Conservation (phyloP, 2,113 vertebrate species). For the Cyanistes caeruleus region DNA sequence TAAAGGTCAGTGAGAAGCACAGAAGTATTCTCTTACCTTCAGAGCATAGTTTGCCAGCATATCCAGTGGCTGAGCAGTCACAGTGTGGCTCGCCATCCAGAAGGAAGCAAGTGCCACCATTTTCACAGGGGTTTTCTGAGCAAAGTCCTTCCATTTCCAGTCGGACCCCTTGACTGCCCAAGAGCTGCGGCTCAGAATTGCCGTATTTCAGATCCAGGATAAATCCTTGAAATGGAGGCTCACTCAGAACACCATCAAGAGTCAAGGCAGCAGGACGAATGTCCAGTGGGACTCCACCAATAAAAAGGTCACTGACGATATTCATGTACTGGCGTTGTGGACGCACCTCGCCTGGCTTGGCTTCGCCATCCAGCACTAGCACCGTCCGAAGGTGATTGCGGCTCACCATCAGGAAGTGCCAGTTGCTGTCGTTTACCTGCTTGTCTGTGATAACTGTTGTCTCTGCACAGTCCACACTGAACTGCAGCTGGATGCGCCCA, state of each 20-base stretch:
- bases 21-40: conserved; percentile 85
- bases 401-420: conserved; percentile 92
- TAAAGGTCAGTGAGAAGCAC: not conserved
- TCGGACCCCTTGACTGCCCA: conserved; percentile 87
- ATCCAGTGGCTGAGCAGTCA: conserved; percentile 94
- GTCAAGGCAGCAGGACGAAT: conserved; percentile 89
- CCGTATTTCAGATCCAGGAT: conserved; percentile 92
- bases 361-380: conserved; percentile 87
- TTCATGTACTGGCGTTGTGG: conserved; percentile 92
- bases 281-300: conserved; percentile 90
- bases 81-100: conserved; percentile 90
- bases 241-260: conserved; percentile 82
- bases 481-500: conserved; percentile 86
- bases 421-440: conserved; percentile 89
- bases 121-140: conserved; percentile 91
- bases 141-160: conserved; percentile 92
- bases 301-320: conserved; percentile 93
- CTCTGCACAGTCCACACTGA: conserved; percentile 94
- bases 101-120: conserved; percentile 92
- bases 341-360: conserved; percentile 83
- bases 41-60: conserved; percentile 89
- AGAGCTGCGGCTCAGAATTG: conserved; percentile 85
- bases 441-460: conserved; percentile 83
- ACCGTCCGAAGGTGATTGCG: conserved; percentile 85
- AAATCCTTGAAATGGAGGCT: conserved; percentile 89